Conservation (phyloP, 2,888 invertebrate genomes). For the Drosophila falleni region DNA sequence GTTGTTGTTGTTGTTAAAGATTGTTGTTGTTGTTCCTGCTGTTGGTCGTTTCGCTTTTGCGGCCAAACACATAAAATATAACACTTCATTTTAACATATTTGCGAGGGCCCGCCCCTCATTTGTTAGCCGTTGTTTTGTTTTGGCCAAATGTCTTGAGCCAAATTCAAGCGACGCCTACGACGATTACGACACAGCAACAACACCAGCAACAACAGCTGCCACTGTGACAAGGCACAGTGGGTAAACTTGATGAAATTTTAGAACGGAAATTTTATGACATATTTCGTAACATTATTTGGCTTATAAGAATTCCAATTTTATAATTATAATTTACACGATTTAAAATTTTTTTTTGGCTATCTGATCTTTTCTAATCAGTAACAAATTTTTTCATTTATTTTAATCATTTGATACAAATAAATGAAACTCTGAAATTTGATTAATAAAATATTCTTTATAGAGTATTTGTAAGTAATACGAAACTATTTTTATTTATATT, state of each 20-base stretch:
- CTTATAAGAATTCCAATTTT: no score
- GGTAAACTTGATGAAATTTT: not conserved
- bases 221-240: conserved; percentile 17
- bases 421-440: no score
- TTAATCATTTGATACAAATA: no score
- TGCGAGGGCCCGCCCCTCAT: conserved; percentile 54
- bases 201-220: conserved; percentile 19
- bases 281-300: no score
- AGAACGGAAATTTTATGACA: no score
- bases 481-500: no score
- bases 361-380: no score
- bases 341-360: no score
- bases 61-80: conserved; percentile 75
- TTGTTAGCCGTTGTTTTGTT: conserved; percentile 44
- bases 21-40: conserved; percentile 24
- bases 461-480: no score
- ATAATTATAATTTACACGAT: no score
- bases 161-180: conserved; percentile 67
- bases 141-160: conserved; percentile 50
- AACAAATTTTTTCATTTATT: no score
- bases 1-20: conserved; percentile 16
- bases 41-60: conserved; percentile 32
- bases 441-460: no score
- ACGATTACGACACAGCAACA: conserved; percentile 47
- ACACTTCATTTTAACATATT: conserved; percentile 75